These are phyloP conservation scores for Macrostomum lignano DNA, from an alignment of 1,140 invertebrate genomes.

Conservation along the genomic window DNA sequence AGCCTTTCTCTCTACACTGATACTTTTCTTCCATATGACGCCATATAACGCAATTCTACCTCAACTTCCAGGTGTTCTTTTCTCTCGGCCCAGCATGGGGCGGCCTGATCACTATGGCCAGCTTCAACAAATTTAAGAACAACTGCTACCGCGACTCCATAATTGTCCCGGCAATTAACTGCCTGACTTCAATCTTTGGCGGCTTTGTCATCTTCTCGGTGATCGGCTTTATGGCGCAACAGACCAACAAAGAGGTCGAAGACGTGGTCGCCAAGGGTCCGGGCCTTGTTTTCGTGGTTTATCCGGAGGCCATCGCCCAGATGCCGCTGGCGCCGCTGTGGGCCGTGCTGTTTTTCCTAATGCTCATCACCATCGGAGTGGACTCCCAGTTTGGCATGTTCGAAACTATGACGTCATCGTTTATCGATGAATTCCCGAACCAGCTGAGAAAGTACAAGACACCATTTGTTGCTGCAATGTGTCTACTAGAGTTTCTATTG, in stretches of 20 bases:
- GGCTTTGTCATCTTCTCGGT: slow-evolving; percentile 87
- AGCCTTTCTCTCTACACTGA: no score
- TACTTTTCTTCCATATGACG: no score
- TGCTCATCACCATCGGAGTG: slow-evolving; percentile 14
- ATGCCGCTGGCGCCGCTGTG: slow-evolving; percentile 47
- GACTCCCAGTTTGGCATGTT: slow-evolving; percentile 11
- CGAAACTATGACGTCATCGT: background rate
- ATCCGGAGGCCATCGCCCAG: slow-evolving; percentile 49
- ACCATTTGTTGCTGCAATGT: no score
- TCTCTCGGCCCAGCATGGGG: slow-evolving; percentile 85
- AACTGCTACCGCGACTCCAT: slow-evolving; percentile 56
- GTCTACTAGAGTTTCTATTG: no score
- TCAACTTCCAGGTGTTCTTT: slow-evolving; percentile 81
- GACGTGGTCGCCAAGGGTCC: slow-evolving; percentile 32
- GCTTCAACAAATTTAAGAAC: slow-evolving; percentile 88
- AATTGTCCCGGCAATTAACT: slow-evolving; percentile 43
- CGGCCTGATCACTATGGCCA: slow-evolving; percentile 70
- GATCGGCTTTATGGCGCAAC: slow-evolving; percentile 63
- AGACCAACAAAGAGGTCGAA: slow-evolving; percentile 7
- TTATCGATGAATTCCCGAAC: slow-evolving; percentile 1
- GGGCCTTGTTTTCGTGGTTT: slow-evolving; percentile 50
- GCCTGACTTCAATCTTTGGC: slow-evolving; percentile 41
- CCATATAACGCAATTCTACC: no score
- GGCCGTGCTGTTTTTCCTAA: slow-evolving; percentile 50
- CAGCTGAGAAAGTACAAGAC: no score